Evolutionary conservation across 2,113 vertebrate species (phyloP).

Genomic region (Tetraodon nigroviridis): DNA sequence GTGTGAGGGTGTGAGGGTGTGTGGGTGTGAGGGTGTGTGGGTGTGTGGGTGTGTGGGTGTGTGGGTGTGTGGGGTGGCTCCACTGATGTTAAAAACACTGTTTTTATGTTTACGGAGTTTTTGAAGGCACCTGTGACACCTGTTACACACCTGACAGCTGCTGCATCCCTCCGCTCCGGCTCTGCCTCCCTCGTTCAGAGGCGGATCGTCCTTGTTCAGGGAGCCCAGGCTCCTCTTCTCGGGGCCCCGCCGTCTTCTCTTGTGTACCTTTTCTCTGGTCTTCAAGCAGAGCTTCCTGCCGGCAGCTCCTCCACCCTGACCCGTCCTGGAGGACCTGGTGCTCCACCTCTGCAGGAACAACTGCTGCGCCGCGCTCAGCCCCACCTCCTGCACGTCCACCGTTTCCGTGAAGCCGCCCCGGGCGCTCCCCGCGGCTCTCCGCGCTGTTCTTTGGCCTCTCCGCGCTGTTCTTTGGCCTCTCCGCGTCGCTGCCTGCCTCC

Average conservation of each 20-base stretch:
- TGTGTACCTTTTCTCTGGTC: constrained; percentile 31
- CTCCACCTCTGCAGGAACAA: constrained; percentile 34
- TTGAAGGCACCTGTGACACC: too few species aligned
- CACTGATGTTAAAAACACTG: too few species aligned
- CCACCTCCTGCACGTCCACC: constrained; percentile 37
- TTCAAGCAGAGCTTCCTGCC: constrained; percentile 55
- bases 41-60: too few species aligned
- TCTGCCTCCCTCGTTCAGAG: neutral
- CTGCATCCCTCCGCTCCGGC: neutral
- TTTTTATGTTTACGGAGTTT: too few species aligned
- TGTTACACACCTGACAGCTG: neutral
- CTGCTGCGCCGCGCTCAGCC: constrained; percentile 41
- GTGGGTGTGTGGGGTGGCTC: too few species aligned
- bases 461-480: constrained; percentile 9
- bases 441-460: constrained; percentile 1
- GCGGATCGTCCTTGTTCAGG: neutral
- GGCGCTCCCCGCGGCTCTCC: neutral
- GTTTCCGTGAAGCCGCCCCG: constrained; percentile 22
- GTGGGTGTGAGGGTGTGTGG: too few species aligned
- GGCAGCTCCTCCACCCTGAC: constrained; percentile 60
- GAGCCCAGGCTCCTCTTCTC: constrained; percentile 26
- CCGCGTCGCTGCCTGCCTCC: constrained; percentile 1
- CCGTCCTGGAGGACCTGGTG: constrained; percentile 24
- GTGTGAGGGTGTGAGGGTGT: too few species aligned
- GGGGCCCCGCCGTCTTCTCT: constrained; percentile 11